Percentiles rank a stretch among this genome's conserved stretches.
Conservation (phyloP, 2,113 vertebrate genomes). For the Etheostoma spectabile region DNA sequence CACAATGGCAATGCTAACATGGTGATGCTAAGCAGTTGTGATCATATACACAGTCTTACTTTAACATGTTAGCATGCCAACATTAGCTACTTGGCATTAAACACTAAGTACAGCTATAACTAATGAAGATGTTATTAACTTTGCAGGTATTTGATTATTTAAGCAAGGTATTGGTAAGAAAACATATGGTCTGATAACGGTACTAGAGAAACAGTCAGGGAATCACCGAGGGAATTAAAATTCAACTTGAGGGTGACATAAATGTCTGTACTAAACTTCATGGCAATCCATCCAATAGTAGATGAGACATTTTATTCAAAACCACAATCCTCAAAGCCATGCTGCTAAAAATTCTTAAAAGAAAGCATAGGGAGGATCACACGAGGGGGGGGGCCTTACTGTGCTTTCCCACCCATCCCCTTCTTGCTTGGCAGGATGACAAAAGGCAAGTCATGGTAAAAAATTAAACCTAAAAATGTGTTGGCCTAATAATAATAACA, state of each 20-base stretch:
- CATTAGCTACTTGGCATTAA: too few relatives aligned
- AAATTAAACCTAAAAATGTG: background rate
- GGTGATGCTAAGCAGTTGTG: background rate
- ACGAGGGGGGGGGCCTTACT: background rate
- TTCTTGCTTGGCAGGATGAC: constrained; percentile 2
- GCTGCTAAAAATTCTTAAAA: background rate
- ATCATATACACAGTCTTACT: background rate
- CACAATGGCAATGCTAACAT: too few relatives aligned
- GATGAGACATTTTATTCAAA: background rate
- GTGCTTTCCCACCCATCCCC: background rate
- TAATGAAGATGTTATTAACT: background rate
- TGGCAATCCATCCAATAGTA: background rate
- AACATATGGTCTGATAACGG: background rate
- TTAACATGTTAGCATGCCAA: too few relatives aligned
- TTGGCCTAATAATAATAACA: background rate
- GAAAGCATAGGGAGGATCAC: background rate
- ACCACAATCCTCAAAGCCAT: background rate
- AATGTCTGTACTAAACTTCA: background rate
- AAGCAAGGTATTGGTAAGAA: background rate
- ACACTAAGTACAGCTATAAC: too few relatives aligned
- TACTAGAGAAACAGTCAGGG: background rate
- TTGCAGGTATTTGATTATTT: background rate
- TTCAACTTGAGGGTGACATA: background rate
- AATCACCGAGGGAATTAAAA: background rate
- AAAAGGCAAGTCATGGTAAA: background rate